Evolutionary conservation across 2,797 vertebrate genomes (phyloP), one percentile per base, ranked within the genome.

Genomic region (Lindbergichthys nudifrons): DNA sequence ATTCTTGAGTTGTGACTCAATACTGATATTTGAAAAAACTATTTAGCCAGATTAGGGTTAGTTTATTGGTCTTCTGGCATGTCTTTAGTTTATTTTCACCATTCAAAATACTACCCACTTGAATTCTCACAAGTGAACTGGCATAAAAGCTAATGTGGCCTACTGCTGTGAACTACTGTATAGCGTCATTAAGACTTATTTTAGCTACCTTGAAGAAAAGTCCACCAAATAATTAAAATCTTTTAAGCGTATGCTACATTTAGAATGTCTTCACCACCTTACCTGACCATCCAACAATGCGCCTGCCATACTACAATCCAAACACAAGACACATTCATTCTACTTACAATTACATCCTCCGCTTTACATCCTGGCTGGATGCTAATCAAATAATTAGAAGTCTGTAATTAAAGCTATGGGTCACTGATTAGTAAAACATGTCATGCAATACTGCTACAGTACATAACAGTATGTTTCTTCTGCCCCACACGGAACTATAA

Each of bases 361-460:
- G 50, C 23, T 18, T 53, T 42, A 50, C 45, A 21, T 75, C 23
- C 53, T 52, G 41, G 19, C 8, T 48, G 41, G 30, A 42, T 58
- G 50, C 26, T 13, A 53, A 71, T 75, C 52, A 70, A 69, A 57
- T 61, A 21, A 50, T 68, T 41, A 13, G 26, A 52, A 41, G 10
- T 36, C 32, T 60, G 54, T 39, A 41, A 54, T 69, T 65, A 50
- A 54, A n/a, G 41, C 53, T 30, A 3, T 12, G 58, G 8, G 15
- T 52, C 45, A 46, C 23, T 15, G 43, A 57, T 74, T 46, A 68
- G 30, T 12, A 19, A 66, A 65, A 72, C 11, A 60, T 36, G 73
- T 62, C 1, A 67, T 68, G 43, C 47, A 16, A 45, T 53, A 19
- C 30, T 64, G 59, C 21, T 9, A 14, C n/a, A n/a, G n/a, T n/a